Percentiles rank a stretch among this genome's conserved stretches.
Evolutionary conservation across 2,113 vertebrate species (phyloP).

Genomic region (Phaethornis superciliosus): DNA sequence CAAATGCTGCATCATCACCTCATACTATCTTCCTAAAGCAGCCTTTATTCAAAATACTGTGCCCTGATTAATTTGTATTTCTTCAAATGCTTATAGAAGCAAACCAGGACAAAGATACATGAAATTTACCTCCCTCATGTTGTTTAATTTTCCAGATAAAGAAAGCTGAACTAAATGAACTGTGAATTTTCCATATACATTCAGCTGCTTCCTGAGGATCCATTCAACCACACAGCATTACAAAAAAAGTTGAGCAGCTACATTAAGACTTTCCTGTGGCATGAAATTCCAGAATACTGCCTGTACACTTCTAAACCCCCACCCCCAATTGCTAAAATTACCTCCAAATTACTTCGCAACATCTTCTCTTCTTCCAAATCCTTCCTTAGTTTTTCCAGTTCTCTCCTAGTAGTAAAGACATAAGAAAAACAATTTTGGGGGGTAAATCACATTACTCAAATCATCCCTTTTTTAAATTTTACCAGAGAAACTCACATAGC

Average conservation of each 20-base stretch:
- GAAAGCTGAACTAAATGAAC: background rate
- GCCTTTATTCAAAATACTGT: background rate
- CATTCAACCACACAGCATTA: background rate
- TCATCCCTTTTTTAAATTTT: background rate
- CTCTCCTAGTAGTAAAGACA: conserved; percentile 80
- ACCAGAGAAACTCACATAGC: background rate
- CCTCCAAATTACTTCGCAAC: conserved; percentile 87
- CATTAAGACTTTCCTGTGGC: background rate
- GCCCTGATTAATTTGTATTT: background rate
- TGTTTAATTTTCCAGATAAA: background rate
- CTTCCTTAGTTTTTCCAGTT: conserved; percentile 86
- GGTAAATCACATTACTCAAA: background rate
- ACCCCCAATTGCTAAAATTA: conserved; percentile 45
- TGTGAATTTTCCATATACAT: background rate
- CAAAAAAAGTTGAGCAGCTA: background rate
- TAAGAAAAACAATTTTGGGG: background rate
- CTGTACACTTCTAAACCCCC: background rate
- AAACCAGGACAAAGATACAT: too few relatives aligned
- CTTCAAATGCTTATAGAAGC: background rate
- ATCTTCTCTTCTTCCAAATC: conserved; percentile 90
- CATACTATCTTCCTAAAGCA: background rate
- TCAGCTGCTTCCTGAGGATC: background rate
- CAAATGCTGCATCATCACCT: background rate
- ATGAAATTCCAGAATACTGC: background rate
- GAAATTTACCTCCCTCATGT: background rate